Base-by-base conservation (phyloP, 1,140 invertebrate species). In the Drosophila repleta region DNA sequence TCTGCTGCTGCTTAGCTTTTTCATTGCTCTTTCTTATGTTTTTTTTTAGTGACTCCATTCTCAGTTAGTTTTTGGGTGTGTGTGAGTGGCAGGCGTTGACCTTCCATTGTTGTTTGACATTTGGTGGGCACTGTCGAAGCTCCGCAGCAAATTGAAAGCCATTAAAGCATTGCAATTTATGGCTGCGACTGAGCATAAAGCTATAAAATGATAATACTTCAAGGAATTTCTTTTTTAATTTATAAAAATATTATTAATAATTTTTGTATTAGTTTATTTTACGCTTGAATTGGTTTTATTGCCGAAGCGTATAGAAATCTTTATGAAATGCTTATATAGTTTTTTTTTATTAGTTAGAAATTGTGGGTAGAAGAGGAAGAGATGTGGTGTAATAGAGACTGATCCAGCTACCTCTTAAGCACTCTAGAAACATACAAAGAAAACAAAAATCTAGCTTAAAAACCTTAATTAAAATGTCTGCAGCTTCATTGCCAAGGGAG, bases 51-150 rank as follows among this genome's bases (percentile, higher is more conserved):
- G 26, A 46, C 35, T 57, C 20, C 29, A 39, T 32, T 49, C 41
- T 56, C 15, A 18, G 48, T 61, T 52, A 64, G 49, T 64, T 49
- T 70, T 70, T 64, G 15, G 43, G 24, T 29, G 20, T 26, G 65
- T 39, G 49, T 55, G 32, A 43, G 17, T 61, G 73, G 43, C 62
- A 75, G 56, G 51, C 68, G 56, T 72, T 75, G 73, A 75, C 73
- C 68, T 75, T 75, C 49, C 55, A 72, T 72, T 75, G 68, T 75
- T 63, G 66, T 75, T 75, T 66, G 68, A 72, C 68, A 75, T 75
- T 75, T 74, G 64, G 53, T 41, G 55, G 60, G 32, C 46, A 60
- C 20, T 55, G 70, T 56, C 49, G 67, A 72, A 61, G 37, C 18
- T 35, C 4, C 3, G 20, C 48, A 13, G 46, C 49, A 61, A 66